Conservation (phyloP, 2,113 vertebrate species). For the Dolichotis patagonum region DNA sequence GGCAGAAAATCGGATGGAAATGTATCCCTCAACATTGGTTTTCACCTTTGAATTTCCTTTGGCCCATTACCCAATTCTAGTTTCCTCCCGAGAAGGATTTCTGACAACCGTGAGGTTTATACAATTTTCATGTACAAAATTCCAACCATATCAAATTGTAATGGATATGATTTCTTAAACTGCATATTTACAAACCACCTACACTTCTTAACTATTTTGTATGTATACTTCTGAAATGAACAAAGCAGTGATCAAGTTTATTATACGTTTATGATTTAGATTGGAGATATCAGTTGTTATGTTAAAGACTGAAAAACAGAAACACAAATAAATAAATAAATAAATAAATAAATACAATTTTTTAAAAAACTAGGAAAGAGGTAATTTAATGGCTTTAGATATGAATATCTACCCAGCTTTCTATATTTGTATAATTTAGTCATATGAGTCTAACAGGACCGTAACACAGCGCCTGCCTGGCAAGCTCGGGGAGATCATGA, state of each 20-base stretch:
- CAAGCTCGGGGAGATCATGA: too few species aligned
- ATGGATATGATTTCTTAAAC: neutral
- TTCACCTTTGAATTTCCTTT: neutral
- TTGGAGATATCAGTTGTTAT: neutral
- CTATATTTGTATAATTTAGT: neutral
- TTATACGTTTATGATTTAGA: neutral
- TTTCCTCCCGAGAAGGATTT: neutral
- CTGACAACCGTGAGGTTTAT: neutral
- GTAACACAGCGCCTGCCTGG: too few species aligned
- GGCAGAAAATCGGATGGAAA: neutral
- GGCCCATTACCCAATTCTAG: neutral
- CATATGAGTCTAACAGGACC: neutral
- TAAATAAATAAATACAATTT: neutral
- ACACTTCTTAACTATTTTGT: neutral
- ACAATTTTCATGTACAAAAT: neutral
- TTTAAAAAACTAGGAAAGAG: neutral
- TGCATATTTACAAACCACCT: neutral
- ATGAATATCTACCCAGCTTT: too few species aligned
- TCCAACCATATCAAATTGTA: neutral
- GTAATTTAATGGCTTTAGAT: neutral
- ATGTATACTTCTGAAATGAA: neutral
- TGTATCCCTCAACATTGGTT: neutral
- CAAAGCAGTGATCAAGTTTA: neutral
- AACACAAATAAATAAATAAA: neutral
- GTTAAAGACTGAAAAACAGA: neutral